A percentile compares a stretch with the other conserved stretches of the same genome.
Conservation (phyloP, 2,113 vertebrate species). For the Motacilla tschutschensis region DNA sequence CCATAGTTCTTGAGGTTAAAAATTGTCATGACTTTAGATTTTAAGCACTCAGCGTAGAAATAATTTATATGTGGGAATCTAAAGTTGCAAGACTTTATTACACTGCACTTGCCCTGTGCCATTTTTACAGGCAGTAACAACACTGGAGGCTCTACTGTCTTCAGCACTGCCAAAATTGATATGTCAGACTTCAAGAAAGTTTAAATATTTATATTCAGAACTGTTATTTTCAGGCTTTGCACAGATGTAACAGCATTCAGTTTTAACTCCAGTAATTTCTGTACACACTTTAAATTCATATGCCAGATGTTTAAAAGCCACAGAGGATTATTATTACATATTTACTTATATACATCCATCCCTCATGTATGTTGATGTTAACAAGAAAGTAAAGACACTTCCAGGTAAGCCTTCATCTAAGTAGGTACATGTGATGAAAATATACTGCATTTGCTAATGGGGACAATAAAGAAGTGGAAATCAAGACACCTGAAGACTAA, state of each 20-base stretch:
- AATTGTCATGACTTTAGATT: not conserved
- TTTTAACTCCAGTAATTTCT: not conserved
- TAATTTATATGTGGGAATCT: not conserved
- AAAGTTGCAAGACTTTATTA: not conserved
- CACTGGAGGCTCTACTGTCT: not conserved
- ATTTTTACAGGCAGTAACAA: conserved; percentile 24
- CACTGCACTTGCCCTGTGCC: not conserved
- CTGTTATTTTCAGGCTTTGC: conserved; percentile 4
- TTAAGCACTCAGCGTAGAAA: not conserved
- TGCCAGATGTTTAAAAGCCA: conserved; percentile 1
- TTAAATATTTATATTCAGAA: conserved; percentile 33
- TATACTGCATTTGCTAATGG: not conserved
- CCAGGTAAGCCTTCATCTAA: not conserved
- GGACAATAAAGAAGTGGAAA: not conserved
- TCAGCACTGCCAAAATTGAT: conserved; percentile 1
- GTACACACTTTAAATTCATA: not conserved
- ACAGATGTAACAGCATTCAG: conserved; percentile 7
- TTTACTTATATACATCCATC: not conserved
- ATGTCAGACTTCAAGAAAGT: not conserved
- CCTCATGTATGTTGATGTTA: not conserved
- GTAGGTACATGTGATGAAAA: not conserved
- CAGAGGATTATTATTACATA: conserved; percentile 7
- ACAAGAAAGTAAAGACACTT: not conserved
- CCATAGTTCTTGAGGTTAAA: not conserved
- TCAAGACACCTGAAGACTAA: not conserved